Base-by-base conservation (phyloP, 2,888 invertebrate genomes). In the Trichacis sp. region DNA sequence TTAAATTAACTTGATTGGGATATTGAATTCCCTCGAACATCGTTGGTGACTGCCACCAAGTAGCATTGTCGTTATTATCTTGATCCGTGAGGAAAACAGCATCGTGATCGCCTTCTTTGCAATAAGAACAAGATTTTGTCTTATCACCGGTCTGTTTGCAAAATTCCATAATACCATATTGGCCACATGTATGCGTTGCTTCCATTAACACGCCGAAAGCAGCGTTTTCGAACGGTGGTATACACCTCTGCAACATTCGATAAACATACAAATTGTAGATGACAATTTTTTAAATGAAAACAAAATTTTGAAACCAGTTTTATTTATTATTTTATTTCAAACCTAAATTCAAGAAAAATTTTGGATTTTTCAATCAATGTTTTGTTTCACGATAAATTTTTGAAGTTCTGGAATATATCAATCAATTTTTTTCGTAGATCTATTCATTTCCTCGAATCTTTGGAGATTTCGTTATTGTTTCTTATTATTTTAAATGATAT, bases 1-100 rank as follows among this genome's bases (percentile, higher is more conserved):
- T 97, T 67, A 99, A 87, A 85, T 98, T 98, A 73, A 99, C 97
- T 84, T 92, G 92, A 77, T 91, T 92, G 0, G 97, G 96, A 82
- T 93, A 93, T 82, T 96, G 95, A 56, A 97, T 92, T 19, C 92
- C 93, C 78, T 98, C 96, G 77, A 89, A 90, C 96, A 99, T 97
- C 1, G 99, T 98, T 83, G 98, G 97, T 0, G 97, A 97, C 83
- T 97, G 97, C 97, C 97, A 97, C 95, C 96, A 97, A 0, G 97
- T 96, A 71, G 93, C 92, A 80, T 94, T 94, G 72, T 94, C 93
- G 67, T 92, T 91, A 82, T 94, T 94, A 82, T 97, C 95, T 75
- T 89, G 88, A 84, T 99, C 98, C 1, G 98, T 98, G 73, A 98
- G 88, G 84, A 89, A 95, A 51, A 88, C 85, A 12, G 93, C 87